phyloP scores from a whole-genome alignment of 2,113 vertebrate species.

The Lontra canadensis region DNA sequence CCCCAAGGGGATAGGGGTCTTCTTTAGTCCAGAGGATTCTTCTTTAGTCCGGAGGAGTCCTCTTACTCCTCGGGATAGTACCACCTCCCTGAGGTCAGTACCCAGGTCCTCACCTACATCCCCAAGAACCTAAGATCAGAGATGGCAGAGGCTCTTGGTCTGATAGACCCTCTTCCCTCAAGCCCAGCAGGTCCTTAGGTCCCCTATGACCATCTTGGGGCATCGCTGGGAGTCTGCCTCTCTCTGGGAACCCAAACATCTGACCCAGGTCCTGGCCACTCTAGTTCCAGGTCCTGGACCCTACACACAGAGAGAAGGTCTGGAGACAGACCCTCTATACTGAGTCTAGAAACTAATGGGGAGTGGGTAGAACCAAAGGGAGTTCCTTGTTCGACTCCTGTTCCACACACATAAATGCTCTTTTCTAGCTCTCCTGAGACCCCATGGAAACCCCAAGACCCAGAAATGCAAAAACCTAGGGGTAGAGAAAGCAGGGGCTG shows the following conservation, averaged over 20 bases:
- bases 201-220: not conserved
- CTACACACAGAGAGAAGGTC: not conserved
- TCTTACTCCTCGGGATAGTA: not conserved
- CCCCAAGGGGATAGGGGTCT: not conserved
- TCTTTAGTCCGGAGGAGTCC: not conserved
- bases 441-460: not conserved
- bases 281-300: not conserved
- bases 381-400: not conserved
- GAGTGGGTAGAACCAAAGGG: not conserved
- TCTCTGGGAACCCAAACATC: not conserved
- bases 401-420: not conserved
- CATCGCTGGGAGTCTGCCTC: not conserved
- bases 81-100: not conserved
- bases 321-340: not conserved
- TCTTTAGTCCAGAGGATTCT: not conserved
- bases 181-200: not conserved
- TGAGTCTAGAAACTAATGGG: not conserved
- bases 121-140: slow-evolving; percentile 41
- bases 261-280: not conserved
- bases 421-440: slow-evolving; percentile 5
- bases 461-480: not conserved
- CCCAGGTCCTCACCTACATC: not conserved
- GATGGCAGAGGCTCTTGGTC: not conserved
- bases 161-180: not conserved
- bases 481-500: not conserved